Evolutionary conservation across 2,888 invertebrate species (phyloP).

Genomic region (Belgica antarctica): DNA sequence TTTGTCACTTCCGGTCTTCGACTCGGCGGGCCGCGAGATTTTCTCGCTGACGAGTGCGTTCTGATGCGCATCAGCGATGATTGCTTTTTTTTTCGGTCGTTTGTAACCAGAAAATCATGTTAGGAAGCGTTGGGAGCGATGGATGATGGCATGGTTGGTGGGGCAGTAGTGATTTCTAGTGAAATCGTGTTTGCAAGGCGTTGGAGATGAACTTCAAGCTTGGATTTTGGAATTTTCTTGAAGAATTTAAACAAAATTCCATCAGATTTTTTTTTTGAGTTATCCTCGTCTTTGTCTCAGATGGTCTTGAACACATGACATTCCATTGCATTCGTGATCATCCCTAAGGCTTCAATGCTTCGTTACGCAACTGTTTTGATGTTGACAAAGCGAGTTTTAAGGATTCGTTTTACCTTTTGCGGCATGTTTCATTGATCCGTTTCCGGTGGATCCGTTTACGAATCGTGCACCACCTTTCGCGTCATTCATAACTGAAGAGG

Average conservation of each 20-base stretch:
- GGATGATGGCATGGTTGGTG: too few relatives aligned
- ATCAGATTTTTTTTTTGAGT: too few relatives aligned
- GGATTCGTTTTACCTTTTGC: not conserved
- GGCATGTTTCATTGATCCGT: slow-evolving; percentile 2
- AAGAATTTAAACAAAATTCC: too few relatives aligned
- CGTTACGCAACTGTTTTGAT: not conserved
- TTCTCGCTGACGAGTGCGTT: slow-evolving; percentile 5
- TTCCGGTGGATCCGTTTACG: not conserved
- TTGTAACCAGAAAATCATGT: too few relatives aligned
- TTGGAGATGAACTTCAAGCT: too few relatives aligned
- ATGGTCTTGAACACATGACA: too few relatives aligned
- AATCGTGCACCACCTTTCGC: slow-evolving; percentile 11
- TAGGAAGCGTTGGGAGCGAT: not conserved
- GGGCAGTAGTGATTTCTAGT: too few relatives aligned
- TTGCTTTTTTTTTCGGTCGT: not conserved
- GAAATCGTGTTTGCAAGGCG: too few relatives aligned
- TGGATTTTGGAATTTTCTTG: too few relatives aligned
- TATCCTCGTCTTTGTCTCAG: not conserved
- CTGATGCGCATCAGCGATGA: slow-evolving; percentile 20
- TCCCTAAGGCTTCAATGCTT: not conserved
- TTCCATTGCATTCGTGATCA: too few relatives aligned
- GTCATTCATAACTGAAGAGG: not conserved
- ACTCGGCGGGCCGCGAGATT: not conserved
- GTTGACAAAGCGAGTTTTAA: not conserved
- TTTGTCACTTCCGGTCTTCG: slow-evolving; percentile 34